A percentile compares a stretch with the other conserved stretches of the same genome.
phyloP scores from a whole-genome alignment of 2,888 invertebrate species.

The Pyrgus malvae region DNA sequence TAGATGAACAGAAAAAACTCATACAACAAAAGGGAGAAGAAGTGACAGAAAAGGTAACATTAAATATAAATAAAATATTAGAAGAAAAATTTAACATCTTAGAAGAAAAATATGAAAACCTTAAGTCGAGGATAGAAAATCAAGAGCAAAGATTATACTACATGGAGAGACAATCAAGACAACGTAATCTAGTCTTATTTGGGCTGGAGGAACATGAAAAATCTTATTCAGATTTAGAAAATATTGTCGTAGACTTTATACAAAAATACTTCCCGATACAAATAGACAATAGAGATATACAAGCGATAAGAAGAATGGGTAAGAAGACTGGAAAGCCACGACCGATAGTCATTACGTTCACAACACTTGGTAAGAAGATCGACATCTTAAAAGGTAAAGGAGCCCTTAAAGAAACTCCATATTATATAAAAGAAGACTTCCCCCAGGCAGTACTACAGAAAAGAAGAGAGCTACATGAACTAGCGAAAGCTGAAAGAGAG shows the following conservation, averaged over 20 bases:
- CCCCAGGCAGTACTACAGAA: conserved; percentile 25
- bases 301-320: conserved; percentile 30
- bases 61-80: conserved; percentile 20
- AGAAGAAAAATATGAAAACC: conserved; percentile 27
- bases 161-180: conserved; percentile 32
- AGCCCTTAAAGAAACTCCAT: conserved; percentile 25
- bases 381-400: conserved; percentile 28
- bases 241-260: conserved; percentile 23
- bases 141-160: conserved; percentile 32
- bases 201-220: conserved; percentile 31
- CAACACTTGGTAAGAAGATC: conserved; percentile 29
- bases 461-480: conserved; percentile 32
- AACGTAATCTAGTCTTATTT: conserved; percentile 33
- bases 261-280: conserved; percentile 19
- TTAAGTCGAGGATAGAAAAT: conserved; percentile 28
- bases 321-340: conserved; percentile 27
- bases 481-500: conserved; percentile 29
- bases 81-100: conserved; percentile 18
- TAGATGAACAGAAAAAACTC: conserved; percentile 14
- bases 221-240: conserved; percentile 30
- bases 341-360: conserved; percentile 29
- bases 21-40: conserved; percentile 5
- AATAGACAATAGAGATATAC: conserved; percentile 24
- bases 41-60: conserved; percentile 5
- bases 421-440: conserved; percentile 31